phyloP scores from a whole-genome alignment of 2,888 invertebrate species.

The Hydropsyche betteni region DNA sequence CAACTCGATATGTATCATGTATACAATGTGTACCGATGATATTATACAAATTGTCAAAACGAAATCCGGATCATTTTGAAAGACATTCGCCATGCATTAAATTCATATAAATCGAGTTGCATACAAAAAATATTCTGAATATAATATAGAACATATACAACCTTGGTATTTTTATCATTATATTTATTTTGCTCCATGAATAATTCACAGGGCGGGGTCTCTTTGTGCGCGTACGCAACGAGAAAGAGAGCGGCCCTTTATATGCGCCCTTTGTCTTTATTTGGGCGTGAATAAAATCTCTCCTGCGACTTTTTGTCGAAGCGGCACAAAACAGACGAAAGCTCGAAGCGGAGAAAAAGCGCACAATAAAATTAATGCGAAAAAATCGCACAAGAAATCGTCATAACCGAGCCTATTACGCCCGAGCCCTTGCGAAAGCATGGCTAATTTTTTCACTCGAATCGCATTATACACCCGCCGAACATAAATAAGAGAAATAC shows the following conservation, averaged over 20 bases:
- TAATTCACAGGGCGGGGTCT: slow-evolving; percentile 30
- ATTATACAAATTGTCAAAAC: no score
- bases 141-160: not conserved
- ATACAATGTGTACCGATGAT: no score
- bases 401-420: no score
- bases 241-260: slow-evolving; percentile 17
- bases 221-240: slow-evolving; percentile 30
- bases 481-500: not conserved
- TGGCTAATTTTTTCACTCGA: slow-evolving; percentile 24
- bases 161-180: slow-evolving; percentile 13
- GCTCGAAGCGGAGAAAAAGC: no score
- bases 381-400: no score
- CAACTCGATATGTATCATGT: no score
- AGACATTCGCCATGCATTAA: slow-evolving; percentile 3
- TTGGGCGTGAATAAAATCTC: slow-evolving; percentile 45
- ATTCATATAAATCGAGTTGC: slow-evolving; percentile 31
- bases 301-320: slow-evolving; percentile 26
- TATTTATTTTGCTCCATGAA: slow-evolving; percentile 29
- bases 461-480: not conserved
- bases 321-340: slow-evolving; percentile 25
- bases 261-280: slow-evolving; percentile 45
- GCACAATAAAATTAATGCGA: no score
- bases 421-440: not conserved
- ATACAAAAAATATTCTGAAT: no score
- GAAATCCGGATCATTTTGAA: no score